These are phyloP conservation scores for Orthonyx spaldingii DNA, from an alignment of 2,113 vertebrate species.

Conservation along the genomic window DNA sequence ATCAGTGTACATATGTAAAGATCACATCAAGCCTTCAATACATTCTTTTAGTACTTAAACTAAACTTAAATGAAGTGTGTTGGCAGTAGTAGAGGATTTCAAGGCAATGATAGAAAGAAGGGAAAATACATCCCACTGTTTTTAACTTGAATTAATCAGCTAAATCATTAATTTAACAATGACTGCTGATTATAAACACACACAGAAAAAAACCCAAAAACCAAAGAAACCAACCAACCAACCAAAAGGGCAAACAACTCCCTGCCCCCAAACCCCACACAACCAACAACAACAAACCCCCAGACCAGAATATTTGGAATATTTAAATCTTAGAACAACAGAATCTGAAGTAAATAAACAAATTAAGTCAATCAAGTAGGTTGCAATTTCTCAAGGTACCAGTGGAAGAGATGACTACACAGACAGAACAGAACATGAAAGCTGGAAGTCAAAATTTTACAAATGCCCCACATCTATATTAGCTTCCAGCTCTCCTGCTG, in stretches of 20 bases:
- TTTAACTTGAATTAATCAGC: not conserved
- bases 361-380: not conserved
- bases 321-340: not conserved
- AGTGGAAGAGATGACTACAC: not conserved
- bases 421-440: not conserved
- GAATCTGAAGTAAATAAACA: not conserved
- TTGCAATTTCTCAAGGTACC: not conserved
- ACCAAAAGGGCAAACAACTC: not conserved
- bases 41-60: not conserved
- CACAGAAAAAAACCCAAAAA: not conserved
- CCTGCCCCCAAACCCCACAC: not conserved
- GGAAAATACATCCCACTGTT: not conserved
- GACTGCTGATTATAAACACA: not conserved
- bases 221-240: not conserved
- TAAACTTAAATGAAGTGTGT: not conserved
- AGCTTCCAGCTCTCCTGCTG: not conserved
- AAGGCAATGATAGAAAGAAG: not conserved
- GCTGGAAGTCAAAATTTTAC: not conserved
- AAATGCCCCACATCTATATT: not conserved
- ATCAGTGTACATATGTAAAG: not conserved
- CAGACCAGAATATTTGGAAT: not conserved
- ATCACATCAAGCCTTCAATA: not conserved
- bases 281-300: not conserved
- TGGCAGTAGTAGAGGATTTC: not conserved
- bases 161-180: not conserved